Conservation (phyloP, 2,888 invertebrate species). For the Tanytarsus gracilentus region DNA sequence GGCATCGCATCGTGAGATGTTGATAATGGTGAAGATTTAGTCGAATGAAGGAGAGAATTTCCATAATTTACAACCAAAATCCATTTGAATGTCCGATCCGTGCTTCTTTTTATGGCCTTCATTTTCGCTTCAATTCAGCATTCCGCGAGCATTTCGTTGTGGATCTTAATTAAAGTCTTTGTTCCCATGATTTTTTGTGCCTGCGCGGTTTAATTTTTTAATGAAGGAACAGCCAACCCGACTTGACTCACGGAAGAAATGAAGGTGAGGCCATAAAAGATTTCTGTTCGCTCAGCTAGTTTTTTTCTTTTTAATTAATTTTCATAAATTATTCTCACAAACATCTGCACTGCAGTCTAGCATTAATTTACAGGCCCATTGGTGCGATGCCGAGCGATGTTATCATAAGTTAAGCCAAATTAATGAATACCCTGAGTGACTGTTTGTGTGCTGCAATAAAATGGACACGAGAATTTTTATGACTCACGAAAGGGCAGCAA, state of each 20-base stretch:
- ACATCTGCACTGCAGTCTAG: neutral
- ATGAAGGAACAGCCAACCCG: too few relatives aligned
- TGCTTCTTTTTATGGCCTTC: slow-evolving; percentile 5
- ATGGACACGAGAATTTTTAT: neutral
- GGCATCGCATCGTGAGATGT: too few relatives aligned
- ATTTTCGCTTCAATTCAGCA: neutral
- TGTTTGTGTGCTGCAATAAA: neutral
- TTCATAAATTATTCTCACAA: too few relatives aligned
- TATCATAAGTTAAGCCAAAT: neutral
- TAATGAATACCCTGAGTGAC: slow-evolving; percentile 5
- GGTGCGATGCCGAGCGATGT: neutral
- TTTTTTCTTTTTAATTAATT: too few relatives aligned
- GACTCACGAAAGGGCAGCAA: neutral
- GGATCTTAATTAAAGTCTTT: slow-evolving; percentile 14
- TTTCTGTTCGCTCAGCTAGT: too few relatives aligned
- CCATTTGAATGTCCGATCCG: slow-evolving; percentile 7
- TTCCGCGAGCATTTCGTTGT: neutral
- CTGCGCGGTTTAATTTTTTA: too few relatives aligned
- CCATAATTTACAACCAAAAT: slow-evolving; percentile 21
- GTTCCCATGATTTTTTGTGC: neutral
- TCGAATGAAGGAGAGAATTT: slow-evolving; percentile 3
- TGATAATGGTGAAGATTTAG: too few relatives aligned
- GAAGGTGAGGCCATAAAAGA: too few relatives aligned
- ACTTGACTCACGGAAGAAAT: too few relatives aligned
- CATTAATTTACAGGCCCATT: slow-evolving; percentile 9